phyloP scores from a whole-genome alignment of 2,888 invertebrate genomes.

The Ectemnius cavifrons region DNA sequence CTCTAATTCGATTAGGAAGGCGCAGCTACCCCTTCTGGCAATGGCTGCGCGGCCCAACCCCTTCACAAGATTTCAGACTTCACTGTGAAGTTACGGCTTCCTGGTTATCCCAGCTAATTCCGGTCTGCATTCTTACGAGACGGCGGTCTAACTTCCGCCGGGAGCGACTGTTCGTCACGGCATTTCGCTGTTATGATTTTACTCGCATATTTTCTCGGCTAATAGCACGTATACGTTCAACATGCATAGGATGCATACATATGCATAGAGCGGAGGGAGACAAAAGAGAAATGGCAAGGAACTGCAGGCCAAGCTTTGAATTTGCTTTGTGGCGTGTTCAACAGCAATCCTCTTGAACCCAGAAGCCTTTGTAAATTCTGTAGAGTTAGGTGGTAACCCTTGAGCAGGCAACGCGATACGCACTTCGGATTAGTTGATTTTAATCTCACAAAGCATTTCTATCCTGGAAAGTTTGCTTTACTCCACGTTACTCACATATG shows the following conservation, averaged over 20 bases:
- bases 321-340: slow-evolving; percentile 17
- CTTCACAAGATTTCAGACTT: slow-evolving; percentile 50
- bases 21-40: slow-evolving; percentile 33
- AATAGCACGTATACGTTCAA: neutral
- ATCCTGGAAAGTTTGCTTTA: slow-evolving; percentile 26
- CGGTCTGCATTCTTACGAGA: slow-evolving; percentile 1
- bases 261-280: no score
- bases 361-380: slow-evolving; percentile 34
- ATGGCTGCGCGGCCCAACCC: slow-evolving; percentile 23
- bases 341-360: slow-evolving; percentile 28
- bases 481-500: slow-evolving; percentile 10
- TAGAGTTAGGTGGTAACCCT: slow-evolving; percentile 30
- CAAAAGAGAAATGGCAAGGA: neutral
- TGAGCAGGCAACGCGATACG: slow-evolving; percentile 31
- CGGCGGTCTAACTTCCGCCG: neutral
- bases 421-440: slow-evolving; percentile 47
- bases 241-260: neutral
- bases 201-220: neutral
- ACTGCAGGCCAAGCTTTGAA: neutral
- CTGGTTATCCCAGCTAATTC: slow-evolving; percentile 36
- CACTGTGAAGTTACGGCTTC: slow-evolving; percentile 25
- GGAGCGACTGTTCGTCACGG: no score
- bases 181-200: no score
- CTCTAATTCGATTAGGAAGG: slow-evolving; percentile 60
- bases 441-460: slow-evolving; percentile 31